Evolutionary conservation across 2,797 vertebrate species (phyloP).

Genomic region (Benthosema pterotum): DNA sequence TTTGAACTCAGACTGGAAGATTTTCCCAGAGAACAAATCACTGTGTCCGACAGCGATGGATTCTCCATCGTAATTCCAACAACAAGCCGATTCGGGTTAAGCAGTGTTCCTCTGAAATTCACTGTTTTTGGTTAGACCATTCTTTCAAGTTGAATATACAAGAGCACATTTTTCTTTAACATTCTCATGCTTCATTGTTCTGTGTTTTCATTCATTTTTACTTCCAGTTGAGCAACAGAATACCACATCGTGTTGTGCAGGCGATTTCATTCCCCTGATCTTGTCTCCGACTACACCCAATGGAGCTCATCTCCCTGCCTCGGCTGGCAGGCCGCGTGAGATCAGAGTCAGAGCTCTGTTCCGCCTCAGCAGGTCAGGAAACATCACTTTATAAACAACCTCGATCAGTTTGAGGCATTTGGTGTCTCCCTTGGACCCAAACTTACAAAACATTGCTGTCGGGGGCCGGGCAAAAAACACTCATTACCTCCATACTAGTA

Average conservation of each 20-base stretch:
- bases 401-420: too few relatives aligned
- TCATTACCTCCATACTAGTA: too few relatives aligned
- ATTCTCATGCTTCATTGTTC: neutral
- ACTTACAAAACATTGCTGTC: too few relatives aligned
- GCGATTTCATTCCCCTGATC: constrained; percentile 50
- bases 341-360: constrained; percentile 40
- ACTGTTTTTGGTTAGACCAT: neutral
- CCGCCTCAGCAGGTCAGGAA: constrained; percentile 25
- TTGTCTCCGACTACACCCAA: constrained; percentile 41
- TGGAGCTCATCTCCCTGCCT: constrained; percentile 26
- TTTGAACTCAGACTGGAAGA: constrained; percentile 58
- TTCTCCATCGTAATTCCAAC: neutral
- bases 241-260: constrained; percentile 43
- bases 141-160: neutral
- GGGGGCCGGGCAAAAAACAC: too few relatives aligned
- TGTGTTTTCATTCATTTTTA: neutral
- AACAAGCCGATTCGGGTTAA: constrained; percentile 16
- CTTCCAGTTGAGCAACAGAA: constrained; percentile 17
- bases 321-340: constrained; percentile 28
- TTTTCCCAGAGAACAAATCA: constrained; percentile 31
- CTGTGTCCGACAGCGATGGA: constrained; percentile 36
- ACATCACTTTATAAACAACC: neutral
- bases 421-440: too few relatives aligned
- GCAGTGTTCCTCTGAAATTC: constrained; percentile 35
- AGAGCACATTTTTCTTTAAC: neutral